Conservation (phyloP, 2,797 vertebrate genomes). For the Lagocephalus sceleratus region DNA sequence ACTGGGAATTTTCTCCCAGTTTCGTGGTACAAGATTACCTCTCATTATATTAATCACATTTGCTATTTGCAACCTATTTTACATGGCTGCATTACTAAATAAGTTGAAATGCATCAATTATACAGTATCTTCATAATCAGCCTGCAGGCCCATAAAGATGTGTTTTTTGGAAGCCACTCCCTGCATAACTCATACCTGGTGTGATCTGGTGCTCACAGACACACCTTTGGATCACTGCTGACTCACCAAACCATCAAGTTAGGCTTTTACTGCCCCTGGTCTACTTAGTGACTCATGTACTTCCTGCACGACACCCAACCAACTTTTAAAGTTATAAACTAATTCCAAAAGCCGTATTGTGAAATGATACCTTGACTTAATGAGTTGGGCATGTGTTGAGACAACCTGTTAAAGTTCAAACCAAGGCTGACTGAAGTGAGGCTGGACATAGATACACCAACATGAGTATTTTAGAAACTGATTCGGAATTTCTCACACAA, state of each 20-base stretch:
- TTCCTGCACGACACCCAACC: slow-evolving; percentile 22
- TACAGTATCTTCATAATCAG: no score
- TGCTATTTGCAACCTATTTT: not conserved
- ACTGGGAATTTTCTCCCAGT: no score
- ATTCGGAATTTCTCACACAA: no score
- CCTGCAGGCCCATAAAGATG: no score
- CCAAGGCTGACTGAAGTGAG: no score
- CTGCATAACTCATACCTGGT: slow-evolving; percentile 57
- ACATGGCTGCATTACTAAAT: not conserved
- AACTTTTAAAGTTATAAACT: not conserved
- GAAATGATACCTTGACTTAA: not conserved
- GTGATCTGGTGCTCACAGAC: slow-evolving; percentile 8
- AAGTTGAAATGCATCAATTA: not conserved
- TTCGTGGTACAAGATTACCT: no score
- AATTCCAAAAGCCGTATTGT: not conserved
- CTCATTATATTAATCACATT: no score
- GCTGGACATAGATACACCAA: no score
- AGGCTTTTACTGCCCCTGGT: not conserved
- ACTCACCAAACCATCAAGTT: slow-evolving; percentile 43
- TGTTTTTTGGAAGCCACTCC: slow-evolving; percentile 28
- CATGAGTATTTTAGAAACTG: no score
- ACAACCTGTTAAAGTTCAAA: no score
- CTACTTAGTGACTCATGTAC: slow-evolving; percentile 29
- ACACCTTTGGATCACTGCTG: slow-evolving; percentile 39
- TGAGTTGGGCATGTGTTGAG: no score